phyloP scores from a whole-genome alignment of 2,797 vertebrate genomes.

The Vireo griseus region DNA sequence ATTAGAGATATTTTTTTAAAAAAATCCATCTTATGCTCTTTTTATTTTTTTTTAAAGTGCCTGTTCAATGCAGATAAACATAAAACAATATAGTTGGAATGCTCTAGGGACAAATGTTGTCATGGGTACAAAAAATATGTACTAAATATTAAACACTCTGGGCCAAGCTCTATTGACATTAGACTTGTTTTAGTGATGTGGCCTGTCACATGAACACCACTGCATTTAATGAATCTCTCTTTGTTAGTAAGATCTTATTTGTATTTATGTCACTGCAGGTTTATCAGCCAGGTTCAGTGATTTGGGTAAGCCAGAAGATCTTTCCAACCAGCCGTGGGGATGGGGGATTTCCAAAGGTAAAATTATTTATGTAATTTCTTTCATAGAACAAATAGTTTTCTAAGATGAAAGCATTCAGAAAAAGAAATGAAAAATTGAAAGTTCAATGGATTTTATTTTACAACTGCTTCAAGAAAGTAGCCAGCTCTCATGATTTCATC shows the following conservation, averaged over 20 bases:
- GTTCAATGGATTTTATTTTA: not conserved
- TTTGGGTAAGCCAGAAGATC: slow-evolving; percentile 64
- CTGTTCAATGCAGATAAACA: not conserved
- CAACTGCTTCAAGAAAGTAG: not conserved
- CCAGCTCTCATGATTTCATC: slow-evolving; percentile 6
- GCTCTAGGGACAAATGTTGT: not conserved
- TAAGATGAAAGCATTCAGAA: not conserved
- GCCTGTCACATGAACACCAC: not conserved
- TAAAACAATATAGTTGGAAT: not conserved
- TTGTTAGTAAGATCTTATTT: slow-evolving; percentile 29
- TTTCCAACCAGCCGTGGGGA: slow-evolving; percentile 67
- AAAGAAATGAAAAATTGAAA: not conserved
- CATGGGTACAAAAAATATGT: not conserved
- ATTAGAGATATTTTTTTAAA: not conserved
- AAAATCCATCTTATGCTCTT: not conserved
- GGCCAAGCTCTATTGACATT: not conserved
- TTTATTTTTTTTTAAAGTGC: not conserved
- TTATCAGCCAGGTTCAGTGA: slow-evolving; percentile 51
- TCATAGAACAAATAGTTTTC: not conserved
- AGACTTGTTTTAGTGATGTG: not conserved
- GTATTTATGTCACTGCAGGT: slow-evolving; percentile 67
- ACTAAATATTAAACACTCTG: not conserved
- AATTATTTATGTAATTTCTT: not conserved
- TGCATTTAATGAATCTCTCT: not conserved
- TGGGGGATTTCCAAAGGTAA: slow-evolving; percentile 77